Conservation (phyloP, 2,797 vertebrate species). For the Gambelia wislizenii region DNA sequence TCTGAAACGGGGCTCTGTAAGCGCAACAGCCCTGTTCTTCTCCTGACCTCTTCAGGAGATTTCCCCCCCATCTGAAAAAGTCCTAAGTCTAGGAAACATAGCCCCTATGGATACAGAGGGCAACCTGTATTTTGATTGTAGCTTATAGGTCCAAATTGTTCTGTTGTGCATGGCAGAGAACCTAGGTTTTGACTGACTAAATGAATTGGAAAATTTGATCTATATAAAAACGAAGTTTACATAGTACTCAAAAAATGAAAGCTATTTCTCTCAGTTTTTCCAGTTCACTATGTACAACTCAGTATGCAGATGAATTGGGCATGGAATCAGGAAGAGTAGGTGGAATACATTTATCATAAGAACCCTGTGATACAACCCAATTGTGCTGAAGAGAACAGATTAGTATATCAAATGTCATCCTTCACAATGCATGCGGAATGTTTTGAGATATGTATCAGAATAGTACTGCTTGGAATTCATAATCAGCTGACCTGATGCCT, state of each 20-base stretch:
- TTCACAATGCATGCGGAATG: neutral
- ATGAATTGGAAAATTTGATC: neutral
- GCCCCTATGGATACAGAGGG: too few species aligned
- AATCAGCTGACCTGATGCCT: neutral
- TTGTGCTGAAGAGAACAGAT: neutral
- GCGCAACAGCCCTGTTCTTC: too few species aligned
- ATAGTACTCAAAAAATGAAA: neutral
- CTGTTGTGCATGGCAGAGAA: neutral
- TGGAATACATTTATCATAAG: neutral
- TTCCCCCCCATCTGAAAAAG: too few species aligned
- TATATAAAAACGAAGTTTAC: neutral
- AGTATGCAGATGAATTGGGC: neutral
- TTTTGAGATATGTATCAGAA: neutral
- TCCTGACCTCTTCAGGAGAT: too few species aligned
- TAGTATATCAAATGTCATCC: neutral
- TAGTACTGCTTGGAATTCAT: neutral
- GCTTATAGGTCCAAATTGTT: neutral
- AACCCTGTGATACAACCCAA: neutral
- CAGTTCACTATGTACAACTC: neutral
- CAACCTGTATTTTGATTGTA: neutral
- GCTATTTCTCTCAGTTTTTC: neutral
- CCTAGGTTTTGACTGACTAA: neutral
- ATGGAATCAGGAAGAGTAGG: neutral
- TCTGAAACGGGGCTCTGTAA: too few species aligned
- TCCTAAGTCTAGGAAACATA: too few species aligned